phyloP scores from a whole-genome alignment of 37 sponge, comb jelly and placozoan species.

The Cliona cf. orientalis region DNA sequence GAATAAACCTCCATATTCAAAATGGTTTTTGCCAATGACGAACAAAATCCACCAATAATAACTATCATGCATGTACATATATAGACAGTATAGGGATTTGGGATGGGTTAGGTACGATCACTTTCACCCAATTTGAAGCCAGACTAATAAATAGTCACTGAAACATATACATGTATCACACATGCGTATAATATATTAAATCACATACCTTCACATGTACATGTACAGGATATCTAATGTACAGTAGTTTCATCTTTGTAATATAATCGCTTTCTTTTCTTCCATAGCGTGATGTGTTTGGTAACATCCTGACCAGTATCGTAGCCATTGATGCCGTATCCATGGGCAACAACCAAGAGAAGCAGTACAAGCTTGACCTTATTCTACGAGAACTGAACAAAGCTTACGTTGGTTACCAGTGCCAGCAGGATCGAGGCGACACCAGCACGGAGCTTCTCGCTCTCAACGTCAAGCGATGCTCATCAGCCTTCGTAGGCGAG shows the following conservation, averaged over 20 bases:
- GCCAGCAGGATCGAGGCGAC: conserved; percentile 67
- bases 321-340: conserved; percentile 72
- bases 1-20: neutral
- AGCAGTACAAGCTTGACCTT: conserved; percentile 41
- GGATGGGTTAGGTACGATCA: too few species aligned
- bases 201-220: neutral
- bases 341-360: neutral
- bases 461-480: conserved; percentile 6
- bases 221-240: neutral
- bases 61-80: too few species aligned
- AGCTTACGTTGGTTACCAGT: conserved; percentile 68
- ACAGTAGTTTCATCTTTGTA: neutral
- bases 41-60: too few species aligned
- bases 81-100: too few species aligned
- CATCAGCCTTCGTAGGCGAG: conserved; percentile 21
- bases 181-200: neutral
- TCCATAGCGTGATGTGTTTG: conserved; percentile 69
- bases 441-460: conserved; percentile 18
- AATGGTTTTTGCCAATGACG: too few species aligned
- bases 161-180: too few species aligned
- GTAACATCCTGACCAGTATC: conserved; percentile 52
- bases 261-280: neutral
- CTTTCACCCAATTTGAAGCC: too few species aligned
- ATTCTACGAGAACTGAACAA: conserved; percentile 78
- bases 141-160: too few species aligned